phyloP scores from a whole-genome alignment of 2,888 invertebrate genomes.

The Drosophila diplacantha region DNA sequence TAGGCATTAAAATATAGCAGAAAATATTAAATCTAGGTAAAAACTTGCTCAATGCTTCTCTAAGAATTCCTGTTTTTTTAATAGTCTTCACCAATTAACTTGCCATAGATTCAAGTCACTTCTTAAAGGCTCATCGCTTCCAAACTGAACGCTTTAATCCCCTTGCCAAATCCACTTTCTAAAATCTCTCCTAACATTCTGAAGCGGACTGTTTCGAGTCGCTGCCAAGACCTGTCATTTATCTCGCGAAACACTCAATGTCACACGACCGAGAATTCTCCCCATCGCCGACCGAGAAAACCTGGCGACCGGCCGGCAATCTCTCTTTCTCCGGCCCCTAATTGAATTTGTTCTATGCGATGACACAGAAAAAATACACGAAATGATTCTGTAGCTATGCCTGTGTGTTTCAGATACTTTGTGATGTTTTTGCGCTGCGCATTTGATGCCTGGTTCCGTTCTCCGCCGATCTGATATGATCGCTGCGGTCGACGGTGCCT shows the following conservation, averaged over 20 bases:
- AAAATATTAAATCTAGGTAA: neutral
- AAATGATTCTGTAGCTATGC: slow-evolving; percentile 33
- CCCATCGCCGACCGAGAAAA: slow-evolving; percentile 12
- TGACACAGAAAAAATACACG: slow-evolving; percentile 35
- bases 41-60: neutral
- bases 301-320: slow-evolving; percentile 34
- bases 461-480: slow-evolving; percentile 19
- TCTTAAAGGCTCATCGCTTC: neutral
- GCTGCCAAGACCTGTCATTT: slow-evolving; percentile 51
- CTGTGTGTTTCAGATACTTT: slow-evolving; percentile 32
- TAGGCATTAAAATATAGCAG: neutral
- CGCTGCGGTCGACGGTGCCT: slow-evolving; percentile 18
- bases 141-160: slow-evolving; percentile 9
- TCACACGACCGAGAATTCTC: slow-evolving; percentile 26
- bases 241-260: slow-evolving; percentile 51
- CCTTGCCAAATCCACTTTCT: slow-evolving; percentile 28
- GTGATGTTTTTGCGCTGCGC: slow-evolving; percentile 59
- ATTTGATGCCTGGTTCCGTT: slow-evolving; percentile 47
- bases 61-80: neutral
- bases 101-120: neutral
- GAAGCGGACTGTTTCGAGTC: slow-evolving; percentile 13
- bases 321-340: slow-evolving; percentile 34
- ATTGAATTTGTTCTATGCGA: slow-evolving; percentile 56
- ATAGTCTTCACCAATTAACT: neutral
- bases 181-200: slow-evolving; percentile 26